A percentile compares a stretch with the other conserved stretches of the same genome.
Conservation (phyloP, 2,888 invertebrate genomes). For the Perizoma flavofasciatum region DNA sequence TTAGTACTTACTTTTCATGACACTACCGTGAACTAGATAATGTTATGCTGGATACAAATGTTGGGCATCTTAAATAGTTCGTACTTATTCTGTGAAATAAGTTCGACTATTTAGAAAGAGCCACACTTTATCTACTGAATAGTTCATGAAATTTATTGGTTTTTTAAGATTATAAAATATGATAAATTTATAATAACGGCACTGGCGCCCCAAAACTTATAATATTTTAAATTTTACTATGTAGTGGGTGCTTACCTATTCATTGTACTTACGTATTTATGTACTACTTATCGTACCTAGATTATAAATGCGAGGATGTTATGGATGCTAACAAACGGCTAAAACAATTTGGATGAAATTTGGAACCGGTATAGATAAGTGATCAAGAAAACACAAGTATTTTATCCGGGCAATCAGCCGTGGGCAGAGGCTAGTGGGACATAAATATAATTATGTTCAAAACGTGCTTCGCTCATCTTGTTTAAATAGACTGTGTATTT, state of each 20-base stretch:
- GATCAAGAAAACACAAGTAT: too few relatives aligned
- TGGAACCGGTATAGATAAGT: too few relatives aligned
- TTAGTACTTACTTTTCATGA: constrained; percentile 1
- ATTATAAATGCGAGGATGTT: too few relatives aligned
- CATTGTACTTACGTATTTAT: neutral
- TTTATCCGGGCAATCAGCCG: too few relatives aligned
- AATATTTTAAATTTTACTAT: constrained; percentile 20
- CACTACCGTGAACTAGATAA: neutral
- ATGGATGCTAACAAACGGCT: too few relatives aligned
- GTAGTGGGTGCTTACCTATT: constrained; percentile 5
- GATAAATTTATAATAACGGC: constrained; percentile 8
- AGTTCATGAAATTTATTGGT: too few relatives aligned
- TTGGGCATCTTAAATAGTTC: constrained; percentile 13
- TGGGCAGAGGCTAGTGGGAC: neutral
- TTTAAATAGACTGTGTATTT: neutral
- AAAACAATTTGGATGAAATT: too few relatives aligned
- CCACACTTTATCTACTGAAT: neutral
- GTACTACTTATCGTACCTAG: too few relatives aligned
- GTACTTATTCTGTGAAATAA: constrained; percentile 33
- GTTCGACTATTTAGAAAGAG: constrained; percentile 20
- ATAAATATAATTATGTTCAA: constrained; percentile 10
- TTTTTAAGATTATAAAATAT: constrained; percentile 7
- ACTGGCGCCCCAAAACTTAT: constrained; percentile 27
- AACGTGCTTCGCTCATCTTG: neutral
- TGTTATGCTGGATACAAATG: neutral